A percentile compares a stretch with the other conserved stretches of the same genome.
These are phyloP conservation scores for Montipora cactus DNA, from an alignment of 64 coral and sea anemone species.

Conservation along the genomic window DNA sequence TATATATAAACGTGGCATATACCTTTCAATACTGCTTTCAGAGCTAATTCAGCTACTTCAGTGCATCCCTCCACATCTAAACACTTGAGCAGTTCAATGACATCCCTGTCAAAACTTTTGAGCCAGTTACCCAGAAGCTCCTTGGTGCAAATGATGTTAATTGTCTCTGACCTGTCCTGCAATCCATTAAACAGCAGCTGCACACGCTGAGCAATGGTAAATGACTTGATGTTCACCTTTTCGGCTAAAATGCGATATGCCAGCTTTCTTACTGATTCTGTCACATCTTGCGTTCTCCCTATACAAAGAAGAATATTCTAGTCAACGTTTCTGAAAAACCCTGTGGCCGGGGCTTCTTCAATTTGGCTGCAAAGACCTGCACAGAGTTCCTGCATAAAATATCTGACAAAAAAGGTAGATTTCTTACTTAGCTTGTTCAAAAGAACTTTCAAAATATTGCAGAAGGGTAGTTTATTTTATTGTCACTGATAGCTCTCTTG, in stretches of 20 bases:
- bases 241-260: constrained; percentile 80
- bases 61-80: constrained; percentile 86
- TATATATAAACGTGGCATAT: not conserved
- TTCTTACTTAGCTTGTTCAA: no score
- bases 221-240: constrained; percentile 81
- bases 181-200: constrained; percentile 88
- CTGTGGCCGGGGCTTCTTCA: no score
- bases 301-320: not conserved
- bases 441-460: no score
- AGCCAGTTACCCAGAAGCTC: constrained; percentile 73
- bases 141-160: constrained; percentile 72
- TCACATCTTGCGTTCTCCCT: constrained; percentile 93
- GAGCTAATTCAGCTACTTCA: constrained; percentile 65
- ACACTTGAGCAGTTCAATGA: constrained; percentile 79
- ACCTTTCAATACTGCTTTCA: constrained; percentile 91
- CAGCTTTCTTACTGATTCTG: constrained; percentile 77
- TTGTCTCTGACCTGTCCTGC: constrained; percentile 73
- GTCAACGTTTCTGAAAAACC: not conserved
- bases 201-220: constrained; percentile 89
- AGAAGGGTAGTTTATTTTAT: no score
- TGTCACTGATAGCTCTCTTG: no score
- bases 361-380: no score
- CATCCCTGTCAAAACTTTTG: constrained; percentile 75
- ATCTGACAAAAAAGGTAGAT: no score
- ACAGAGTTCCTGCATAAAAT: no score